These are phyloP conservation scores for Meghimatium bilineatum DNA, from an alignment of 2,888 invertebrate genomes.

Conservation along the genomic window DNA sequence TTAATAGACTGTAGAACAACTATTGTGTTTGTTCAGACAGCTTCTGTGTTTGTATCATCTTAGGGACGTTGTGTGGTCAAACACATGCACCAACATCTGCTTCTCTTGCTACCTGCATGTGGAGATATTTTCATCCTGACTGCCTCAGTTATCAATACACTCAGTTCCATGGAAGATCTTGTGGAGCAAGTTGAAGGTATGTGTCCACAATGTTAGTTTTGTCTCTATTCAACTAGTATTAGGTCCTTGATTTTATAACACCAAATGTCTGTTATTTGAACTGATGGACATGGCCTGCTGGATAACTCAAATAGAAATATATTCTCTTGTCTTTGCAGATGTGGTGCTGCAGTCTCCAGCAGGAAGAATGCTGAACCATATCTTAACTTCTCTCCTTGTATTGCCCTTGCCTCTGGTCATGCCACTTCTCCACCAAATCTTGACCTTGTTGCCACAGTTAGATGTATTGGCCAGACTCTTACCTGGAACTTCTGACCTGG, in stretches of 20 bases:
- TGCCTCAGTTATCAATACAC: slow-evolving; percentile 42
- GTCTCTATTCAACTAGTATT: too few species aligned
- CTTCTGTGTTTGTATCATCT: background rate
- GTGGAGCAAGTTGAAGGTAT: slow-evolving; percentile 49
- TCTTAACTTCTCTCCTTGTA: slow-evolving; percentile 80
- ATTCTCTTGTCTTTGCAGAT: slow-evolving; percentile 66
- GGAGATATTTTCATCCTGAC: slow-evolving; percentile 67
- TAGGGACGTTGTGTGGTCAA: slow-evolving; percentile 54
- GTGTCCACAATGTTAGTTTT: background rate
- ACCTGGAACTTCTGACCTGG: slow-evolving; percentile 64
- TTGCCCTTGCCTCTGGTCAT: slow-evolving; percentile 78
- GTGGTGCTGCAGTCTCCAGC: slow-evolving; percentile 80
- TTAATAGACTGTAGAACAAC: too few species aligned
- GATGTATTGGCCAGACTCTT: slow-evolving; percentile 72
- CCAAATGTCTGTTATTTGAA: too few species aligned
- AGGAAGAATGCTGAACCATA: slow-evolving; percentile 81
- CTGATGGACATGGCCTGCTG: too few species aligned
- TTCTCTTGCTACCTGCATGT: slow-evolving; percentile 71
- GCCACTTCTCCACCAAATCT: slow-evolving; percentile 76
- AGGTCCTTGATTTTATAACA: too few species aligned
- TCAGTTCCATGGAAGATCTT: slow-evolving; percentile 30
- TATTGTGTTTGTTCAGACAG: background rate
- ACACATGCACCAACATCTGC: slow-evolving; percentile 76
- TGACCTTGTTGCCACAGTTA: slow-evolving; percentile 73
- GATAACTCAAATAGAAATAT: background rate